Base-by-base conservation (phyloP, 1,140 invertebrate genomes). In the Drosophila busckii region DNA sequence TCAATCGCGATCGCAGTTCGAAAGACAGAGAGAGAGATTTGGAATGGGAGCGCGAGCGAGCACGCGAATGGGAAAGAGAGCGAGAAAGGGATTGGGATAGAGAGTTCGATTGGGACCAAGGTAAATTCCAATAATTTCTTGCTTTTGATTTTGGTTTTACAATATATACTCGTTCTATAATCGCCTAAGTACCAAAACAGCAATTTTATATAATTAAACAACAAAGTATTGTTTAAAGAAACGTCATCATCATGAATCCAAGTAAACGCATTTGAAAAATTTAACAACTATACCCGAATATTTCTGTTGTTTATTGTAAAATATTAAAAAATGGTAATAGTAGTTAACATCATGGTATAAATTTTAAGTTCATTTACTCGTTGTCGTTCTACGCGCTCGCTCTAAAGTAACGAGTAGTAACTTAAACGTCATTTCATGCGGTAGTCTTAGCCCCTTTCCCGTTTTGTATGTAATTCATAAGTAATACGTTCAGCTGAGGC, bases 51-150 rank as follows among this genome's bases (percentile, higher is more conserved):
- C 70, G 83, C 31, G 83, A 85, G 53, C 37, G 83, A 52, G 83
- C 83, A 16, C 70, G 83, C 49, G 83, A 85, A 71, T 85, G 83
- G 83, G 83, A 85, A 76, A 83, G 83, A 75, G 83, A 85, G 76
- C 76, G 83, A 82, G 83, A 85, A 75, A 82, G 83, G 82, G 83
- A 85, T 83, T 85, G 83, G 83, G 76, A 85, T 80, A 85, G 83
- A 65, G 83, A 85, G 78, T 85, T 85, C 76, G 83, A 85, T 85
- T 85, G 83, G 83, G 83, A 85, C 71, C 83, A 83, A 85, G 83
- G 83, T 85, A 85, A 85, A 80, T 70, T 70, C 46, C 46, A 66
- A 26, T 70, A 37, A 17, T 52, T 41, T 62, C 52, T 13, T 48
- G 23, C 19, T 49, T 59, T 52, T 52, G n/a, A 23, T 45, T 76